phyloP scores from a whole-genome alignment of 2,797 vertebrate genomes.

The Urophycis tenuis region DNA sequence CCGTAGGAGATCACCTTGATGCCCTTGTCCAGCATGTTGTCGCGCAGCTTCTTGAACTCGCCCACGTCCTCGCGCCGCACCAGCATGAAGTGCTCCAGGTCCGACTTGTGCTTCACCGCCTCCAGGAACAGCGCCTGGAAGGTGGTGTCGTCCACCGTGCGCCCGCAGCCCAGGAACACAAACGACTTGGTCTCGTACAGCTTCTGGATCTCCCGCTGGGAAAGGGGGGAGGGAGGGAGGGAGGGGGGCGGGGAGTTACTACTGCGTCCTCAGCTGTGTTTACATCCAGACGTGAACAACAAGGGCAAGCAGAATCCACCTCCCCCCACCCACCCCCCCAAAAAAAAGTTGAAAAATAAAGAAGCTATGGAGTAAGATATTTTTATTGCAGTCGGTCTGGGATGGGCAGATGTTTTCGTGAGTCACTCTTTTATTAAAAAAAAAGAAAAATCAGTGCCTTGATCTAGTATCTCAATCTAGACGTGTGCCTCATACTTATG shows the following conservation, averaged over 20 bases:
- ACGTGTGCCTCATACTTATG: not conserved
- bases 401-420: not conserved
- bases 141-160: constrained; percentile 93
- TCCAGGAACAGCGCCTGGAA: constrained; percentile 95
- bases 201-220: constrained; percentile 93
- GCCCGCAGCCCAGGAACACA: constrained; percentile 91
- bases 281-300: not conserved
- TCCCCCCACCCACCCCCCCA: too few relatives aligned
- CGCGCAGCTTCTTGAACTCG: constrained; percentile 92
- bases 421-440: too few relatives aligned
- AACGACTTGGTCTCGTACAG: constrained; percentile 93
- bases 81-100: constrained; percentile 95
- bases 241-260: not conserved
- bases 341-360: not conserved
- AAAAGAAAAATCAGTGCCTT: not conserved
- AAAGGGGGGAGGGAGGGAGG: not conserved
- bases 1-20: constrained; percentile 96
- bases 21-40: constrained; percentile 97
- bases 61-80: constrained; percentile 89
- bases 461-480: not conserved
- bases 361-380: not conserved
- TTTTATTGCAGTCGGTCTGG: not conserved
- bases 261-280: not conserved
- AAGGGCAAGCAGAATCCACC: not conserved
- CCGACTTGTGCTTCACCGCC: constrained; percentile 92